Evolutionary conservation across 2,888 invertebrate species (phyloP).

Genomic region (Oegoconia quadripuncta): DNA sequence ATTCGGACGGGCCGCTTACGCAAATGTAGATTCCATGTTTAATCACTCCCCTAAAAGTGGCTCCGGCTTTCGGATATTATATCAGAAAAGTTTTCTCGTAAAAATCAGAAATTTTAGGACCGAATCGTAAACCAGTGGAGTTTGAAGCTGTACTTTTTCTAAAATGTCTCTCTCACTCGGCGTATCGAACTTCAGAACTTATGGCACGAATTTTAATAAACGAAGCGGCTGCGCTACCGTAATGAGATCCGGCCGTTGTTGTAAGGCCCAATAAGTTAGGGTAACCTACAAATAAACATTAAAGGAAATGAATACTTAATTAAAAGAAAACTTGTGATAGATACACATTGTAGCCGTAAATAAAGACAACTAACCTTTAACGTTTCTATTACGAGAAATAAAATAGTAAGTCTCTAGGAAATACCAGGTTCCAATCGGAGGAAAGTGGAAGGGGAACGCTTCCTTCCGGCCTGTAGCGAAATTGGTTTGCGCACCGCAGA

Average conservation of each 20-base stretch:
- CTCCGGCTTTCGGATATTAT: conserved; percentile 38
- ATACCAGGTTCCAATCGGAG: conserved; percentile 17
- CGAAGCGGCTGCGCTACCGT: conserved; percentile 31
- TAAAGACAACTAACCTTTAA: neutral
- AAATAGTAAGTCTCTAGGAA: conserved; percentile 21
- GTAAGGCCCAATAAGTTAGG: conserved; percentile 34
- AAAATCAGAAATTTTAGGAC: conserved; percentile 52
- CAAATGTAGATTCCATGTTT: conserved; percentile 27
- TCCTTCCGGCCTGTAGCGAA: conserved; percentile 26
- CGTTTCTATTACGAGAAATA: conserved; percentile 17
- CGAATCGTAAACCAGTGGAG: conserved; percentile 51
- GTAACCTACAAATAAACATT: too few species aligned
- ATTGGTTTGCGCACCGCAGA: conserved; percentile 37
- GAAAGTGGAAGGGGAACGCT: conserved; percentile 27
- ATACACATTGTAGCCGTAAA: too few species aligned
- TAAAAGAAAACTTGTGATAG: too few species aligned
- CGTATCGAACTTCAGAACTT: conserved; percentile 50
- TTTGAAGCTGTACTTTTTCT: conserved; percentile 43
- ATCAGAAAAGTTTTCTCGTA: conserved; percentile 62
- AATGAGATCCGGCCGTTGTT: conserved; percentile 42
- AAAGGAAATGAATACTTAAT: too few species aligned
- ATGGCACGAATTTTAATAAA: conserved; percentile 58
- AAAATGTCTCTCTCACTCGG: conserved; percentile 45
- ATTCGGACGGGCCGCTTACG: too few species aligned
- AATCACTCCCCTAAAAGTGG: conserved; percentile 43